These are phyloP conservation scores for Valencia hispanica DNA, from an alignment of 2,797 vertebrate species.

Conservation along the genomic window DNA sequence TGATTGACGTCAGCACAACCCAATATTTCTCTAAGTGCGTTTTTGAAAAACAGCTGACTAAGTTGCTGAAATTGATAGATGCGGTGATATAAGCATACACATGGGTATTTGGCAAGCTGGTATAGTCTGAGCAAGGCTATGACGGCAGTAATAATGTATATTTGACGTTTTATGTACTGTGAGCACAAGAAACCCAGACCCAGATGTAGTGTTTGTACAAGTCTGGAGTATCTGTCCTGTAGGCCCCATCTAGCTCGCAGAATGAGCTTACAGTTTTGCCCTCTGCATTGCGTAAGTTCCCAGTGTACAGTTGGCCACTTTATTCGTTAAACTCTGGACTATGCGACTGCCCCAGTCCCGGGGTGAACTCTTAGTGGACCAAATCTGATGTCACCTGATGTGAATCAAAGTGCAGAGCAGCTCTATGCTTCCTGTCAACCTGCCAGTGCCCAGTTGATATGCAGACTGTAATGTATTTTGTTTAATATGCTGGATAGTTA, in stretches of 20 bases:
- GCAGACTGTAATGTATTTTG: constrained; percentile 24
- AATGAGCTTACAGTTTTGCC: constrained; percentile 26
- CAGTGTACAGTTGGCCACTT: constrained; percentile 18
- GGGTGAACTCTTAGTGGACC: constrained; percentile 41
- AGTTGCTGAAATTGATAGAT: neutral
- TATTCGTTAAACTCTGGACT: constrained; percentile 59
- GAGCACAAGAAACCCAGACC: neutral
- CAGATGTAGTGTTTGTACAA: neutral
- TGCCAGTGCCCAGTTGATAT: constrained; percentile 26
- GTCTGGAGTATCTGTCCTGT: constrained; percentile 28
- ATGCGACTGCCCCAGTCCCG: constrained; percentile 19
- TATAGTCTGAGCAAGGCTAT: neutral
- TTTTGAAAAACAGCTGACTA: constrained; percentile 39
- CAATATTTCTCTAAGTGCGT: constrained; percentile 15
- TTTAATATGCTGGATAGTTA: constrained; percentile 17
- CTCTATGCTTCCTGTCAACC: constrained; percentile 34
- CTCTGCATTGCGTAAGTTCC: constrained; percentile 55
- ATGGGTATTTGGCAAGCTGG: neutral
- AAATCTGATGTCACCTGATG: constrained; percentile 55
- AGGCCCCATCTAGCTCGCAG: constrained; percentile 18
- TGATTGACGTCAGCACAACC: constrained; percentile 41
- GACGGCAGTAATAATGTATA: neutral
- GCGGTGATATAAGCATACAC: neutral
- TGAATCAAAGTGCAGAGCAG: constrained; percentile 52
- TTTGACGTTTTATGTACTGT: constrained; percentile 6